Evolutionary conservation across 2,113 vertebrate species (phyloP), one percentile per base, ranked within the genome.

Genomic region (rat (Rattus norvegicus)): DNA sequence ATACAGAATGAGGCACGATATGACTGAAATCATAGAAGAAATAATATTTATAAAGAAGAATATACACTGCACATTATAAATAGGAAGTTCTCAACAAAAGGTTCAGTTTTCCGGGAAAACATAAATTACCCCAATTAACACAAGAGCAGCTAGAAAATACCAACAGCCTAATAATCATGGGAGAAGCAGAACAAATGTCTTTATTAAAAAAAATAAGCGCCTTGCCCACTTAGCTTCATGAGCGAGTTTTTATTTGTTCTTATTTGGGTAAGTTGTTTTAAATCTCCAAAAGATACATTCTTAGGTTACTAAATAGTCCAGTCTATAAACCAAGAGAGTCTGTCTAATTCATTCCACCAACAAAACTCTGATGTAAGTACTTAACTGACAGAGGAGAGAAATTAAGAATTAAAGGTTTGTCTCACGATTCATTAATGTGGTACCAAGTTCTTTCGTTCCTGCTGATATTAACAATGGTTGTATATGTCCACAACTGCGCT

Each of bases 101-200:
- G 72, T 13, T 19, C 8, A 52, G 14, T 59, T 84, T 92, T 72
- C 59, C 84, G 94, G 80, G 61, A 85, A 97, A 95, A 91, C 4
- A 63, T n/a, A 61, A 93, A 76, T 88, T 54, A 88, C 6, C 43
- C 88, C 92, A 93, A 91, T 47, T 92, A 94, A 95, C 47, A 90
- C 16, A 84, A 97, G 84, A 93, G 65, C 22, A 92, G 17, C 17
- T 3, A 92, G 80, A 97, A 94, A 88, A 93, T 77, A 90, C 36
- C 24, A 91, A 81, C 0, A 77, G 36, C 19, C 26, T 13, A 88
- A 90, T 81, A 79, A 67, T 39, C 49, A 73, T 65, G 47, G 39
- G 76, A 84, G 13, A 93, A 77, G 86, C 6, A 88, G 75, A 36
- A 94, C 47, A 77, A 26, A 26, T 47, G n/a, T 61, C 90, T 87